phyloP scores from a whole-genome alignment of 2,113 vertebrate species.

The Lanius collurio region DNA sequence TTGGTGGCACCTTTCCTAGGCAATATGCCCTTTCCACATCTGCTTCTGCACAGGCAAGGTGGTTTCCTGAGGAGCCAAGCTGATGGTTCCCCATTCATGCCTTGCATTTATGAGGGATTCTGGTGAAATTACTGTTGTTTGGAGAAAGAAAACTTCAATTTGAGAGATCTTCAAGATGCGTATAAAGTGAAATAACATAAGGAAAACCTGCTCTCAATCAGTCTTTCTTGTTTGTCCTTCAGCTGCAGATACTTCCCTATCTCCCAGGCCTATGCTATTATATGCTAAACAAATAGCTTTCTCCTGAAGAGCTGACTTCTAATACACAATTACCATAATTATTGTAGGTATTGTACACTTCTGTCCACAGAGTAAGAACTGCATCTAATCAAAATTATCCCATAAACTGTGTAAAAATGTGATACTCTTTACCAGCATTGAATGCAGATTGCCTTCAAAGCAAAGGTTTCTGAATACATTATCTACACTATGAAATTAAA shows the following conservation, averaged over 20 bases:
- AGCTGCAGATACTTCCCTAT: neutral
- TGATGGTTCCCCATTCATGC: neutral
- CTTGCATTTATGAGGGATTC: neutral
- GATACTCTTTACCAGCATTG: neutral
- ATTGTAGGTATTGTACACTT: neutral
- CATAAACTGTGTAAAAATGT: neutral
- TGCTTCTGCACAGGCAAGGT: neutral
- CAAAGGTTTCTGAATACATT: conserved; percentile 15
- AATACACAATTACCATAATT: neutral
- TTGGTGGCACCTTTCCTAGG: neutral
- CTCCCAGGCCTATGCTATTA: neutral
- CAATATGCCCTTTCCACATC: neutral
- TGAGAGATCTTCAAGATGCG: neutral
- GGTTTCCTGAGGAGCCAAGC: neutral
- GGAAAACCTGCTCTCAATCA: neutral
- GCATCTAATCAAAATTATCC: conserved; percentile 9
- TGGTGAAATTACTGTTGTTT: neutral
- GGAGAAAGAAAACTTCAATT: neutral
- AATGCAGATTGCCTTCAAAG: neutral
- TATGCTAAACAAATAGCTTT: neutral
- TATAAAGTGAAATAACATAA: neutral
- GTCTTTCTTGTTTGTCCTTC: neutral
- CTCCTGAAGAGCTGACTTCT: neutral
- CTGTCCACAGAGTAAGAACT: neutral
- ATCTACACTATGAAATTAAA: conserved; percentile 16